Evolutionary conservation across 2,113 vertebrate genomes (phyloP).

Genomic region (Periophthalmodon schlosseri): DNA sequence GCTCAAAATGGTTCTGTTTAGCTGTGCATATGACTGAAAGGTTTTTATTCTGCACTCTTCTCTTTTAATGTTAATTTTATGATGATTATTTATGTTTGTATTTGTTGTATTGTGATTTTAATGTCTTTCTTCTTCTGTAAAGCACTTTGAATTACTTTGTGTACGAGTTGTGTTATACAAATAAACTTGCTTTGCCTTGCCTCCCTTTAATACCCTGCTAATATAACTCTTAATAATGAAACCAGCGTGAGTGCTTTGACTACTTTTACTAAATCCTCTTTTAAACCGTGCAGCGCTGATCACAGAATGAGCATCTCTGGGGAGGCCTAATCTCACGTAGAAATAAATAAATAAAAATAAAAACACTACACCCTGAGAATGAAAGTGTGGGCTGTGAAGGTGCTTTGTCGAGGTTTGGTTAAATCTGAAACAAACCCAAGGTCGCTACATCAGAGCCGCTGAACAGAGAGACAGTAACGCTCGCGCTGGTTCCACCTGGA

Average conservation of each 20-base stretch:
- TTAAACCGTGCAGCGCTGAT: constrained; percentile 24
- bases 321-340: constrained; percentile 32
- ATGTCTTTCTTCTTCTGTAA: too few species aligned
- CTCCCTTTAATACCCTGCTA: background rate
- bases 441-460: constrained; percentile 42
- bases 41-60: too few species aligned
- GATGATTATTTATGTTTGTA: too few species aligned
- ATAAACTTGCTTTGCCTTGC: too few species aligned
- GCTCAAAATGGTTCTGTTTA: too few species aligned
- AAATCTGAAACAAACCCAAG: constrained; percentile 50
- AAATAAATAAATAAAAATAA: background rate
- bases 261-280: constrained; percentile 1
- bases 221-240: constrained; percentile 7
- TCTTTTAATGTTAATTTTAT: too few species aligned
- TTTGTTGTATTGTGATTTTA: too few species aligned
- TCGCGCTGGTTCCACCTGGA: constrained; percentile 18
- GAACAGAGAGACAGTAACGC: background rate
- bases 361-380: constrained; percentile 32
- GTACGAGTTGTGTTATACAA: too few species aligned
- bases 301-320: constrained; percentile 4
- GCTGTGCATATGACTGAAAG: too few species aligned
- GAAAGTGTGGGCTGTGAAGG: constrained; percentile 24
- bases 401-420: constrained; percentile 34
- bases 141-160: too few species aligned
- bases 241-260: constrained; percentile 12